Evolutionary conservation across 2,113 vertebrate species (phyloP).

Genomic region (Caretta caretta): DNA sequence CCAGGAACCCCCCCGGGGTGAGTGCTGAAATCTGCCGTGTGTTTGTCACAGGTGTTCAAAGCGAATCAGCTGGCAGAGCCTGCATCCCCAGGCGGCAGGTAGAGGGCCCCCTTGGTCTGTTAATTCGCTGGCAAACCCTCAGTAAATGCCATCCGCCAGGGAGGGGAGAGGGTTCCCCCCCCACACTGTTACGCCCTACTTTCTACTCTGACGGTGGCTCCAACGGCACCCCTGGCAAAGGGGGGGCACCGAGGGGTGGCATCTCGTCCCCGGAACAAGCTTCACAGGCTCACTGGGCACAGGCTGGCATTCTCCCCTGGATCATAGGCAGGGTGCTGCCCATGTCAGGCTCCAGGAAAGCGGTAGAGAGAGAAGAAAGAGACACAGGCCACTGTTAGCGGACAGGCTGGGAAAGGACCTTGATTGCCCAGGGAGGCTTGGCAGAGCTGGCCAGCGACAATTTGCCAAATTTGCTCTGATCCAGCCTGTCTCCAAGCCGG

Average conservation of each 20-base stretch:
- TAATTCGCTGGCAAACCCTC: background rate
- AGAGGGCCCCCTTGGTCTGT: background rate
- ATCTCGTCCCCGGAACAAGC: background rate
- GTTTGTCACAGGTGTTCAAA: background rate
- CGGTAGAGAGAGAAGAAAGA: background rate
- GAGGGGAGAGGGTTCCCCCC: background rate
- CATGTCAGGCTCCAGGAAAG: background rate
- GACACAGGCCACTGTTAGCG: background rate
- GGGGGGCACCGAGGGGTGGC: background rate
- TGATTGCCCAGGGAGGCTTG: constrained; percentile 31
- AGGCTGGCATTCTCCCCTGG: background rate
- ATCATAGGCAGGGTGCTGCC: background rate
- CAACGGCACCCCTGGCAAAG: background rate
- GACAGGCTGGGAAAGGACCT: background rate
- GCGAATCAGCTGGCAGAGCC: background rate
- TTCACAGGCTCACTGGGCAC: background rate
- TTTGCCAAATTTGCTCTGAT: constrained; percentile 43
- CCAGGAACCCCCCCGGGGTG: background rate
- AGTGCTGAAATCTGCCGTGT: background rate
- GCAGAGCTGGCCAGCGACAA: background rate
- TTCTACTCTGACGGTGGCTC: background rate
- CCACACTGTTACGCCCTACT: background rate
- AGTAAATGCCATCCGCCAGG: background rate
- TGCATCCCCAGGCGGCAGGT: background rate
- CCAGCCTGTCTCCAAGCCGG: constrained; percentile 32